Evolutionary conservation across 2,113 vertebrate species (phyloP).

Genomic region (Pitta sordida): DNA sequence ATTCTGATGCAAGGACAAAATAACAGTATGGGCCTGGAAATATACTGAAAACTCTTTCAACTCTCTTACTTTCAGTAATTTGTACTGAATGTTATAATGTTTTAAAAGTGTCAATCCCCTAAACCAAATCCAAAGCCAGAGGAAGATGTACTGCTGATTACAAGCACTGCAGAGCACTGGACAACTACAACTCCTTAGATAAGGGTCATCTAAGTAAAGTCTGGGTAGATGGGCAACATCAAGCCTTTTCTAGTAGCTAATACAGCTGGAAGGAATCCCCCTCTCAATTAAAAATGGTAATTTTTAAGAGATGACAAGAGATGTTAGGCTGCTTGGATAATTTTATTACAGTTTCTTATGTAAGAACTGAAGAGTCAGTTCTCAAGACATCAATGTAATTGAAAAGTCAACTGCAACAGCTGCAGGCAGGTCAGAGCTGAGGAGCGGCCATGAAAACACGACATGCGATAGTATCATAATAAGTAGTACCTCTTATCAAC

Average conservation of each 20-base stretch:
- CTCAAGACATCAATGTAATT: background rate
- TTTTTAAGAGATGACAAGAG: background rate
- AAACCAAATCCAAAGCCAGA: background rate
- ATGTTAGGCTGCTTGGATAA: background rate
- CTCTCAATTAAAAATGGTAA: background rate
- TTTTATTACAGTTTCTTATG: background rate
- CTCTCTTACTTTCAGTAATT: background rate
- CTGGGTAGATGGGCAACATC: background rate
- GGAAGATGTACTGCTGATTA: background rate
- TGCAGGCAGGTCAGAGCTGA: background rate
- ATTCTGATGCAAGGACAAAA: background rate
- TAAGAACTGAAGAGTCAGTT: background rate
- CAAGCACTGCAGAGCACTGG: background rate
- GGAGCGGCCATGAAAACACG: background rate
- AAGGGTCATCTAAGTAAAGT: background rate
- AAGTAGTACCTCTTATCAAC: background rate
- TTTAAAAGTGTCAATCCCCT: background rate
- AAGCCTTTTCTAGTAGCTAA: background rate
- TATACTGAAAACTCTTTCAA: background rate
- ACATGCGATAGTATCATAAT: background rate
- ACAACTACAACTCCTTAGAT: background rate
- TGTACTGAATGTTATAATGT: background rate
- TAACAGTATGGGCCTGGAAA: background rate
- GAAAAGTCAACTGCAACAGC: background rate
- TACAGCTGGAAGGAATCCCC: background rate